Conservation (phyloP, 2,888 invertebrate species). For the Hoplodrina blanda region DNA sequence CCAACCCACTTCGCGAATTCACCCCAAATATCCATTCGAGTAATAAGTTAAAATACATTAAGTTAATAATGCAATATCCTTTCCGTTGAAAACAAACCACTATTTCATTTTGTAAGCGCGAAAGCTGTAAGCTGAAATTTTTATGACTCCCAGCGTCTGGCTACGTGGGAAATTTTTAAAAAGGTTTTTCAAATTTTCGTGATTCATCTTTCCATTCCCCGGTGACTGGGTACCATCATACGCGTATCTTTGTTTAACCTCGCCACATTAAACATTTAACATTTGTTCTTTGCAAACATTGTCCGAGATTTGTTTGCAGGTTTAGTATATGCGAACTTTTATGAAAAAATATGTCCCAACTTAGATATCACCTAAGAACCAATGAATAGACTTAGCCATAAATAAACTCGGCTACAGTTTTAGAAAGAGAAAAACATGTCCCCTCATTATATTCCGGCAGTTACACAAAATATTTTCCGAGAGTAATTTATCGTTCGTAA, state of each 20-base stretch:
- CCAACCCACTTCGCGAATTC: conserved; percentile 35
- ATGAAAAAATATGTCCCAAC: conserved; percentile 36
- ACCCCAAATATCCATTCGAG: conserved; percentile 62
- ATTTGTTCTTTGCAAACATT: conserved; percentile 75
- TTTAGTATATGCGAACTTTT: conserved; percentile 26
- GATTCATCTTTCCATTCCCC: conserved; percentile 75
- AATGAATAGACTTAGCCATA: conserved; percentile 23
- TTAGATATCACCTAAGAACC: conserved; percentile 48
- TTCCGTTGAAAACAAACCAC: conserved; percentile 75
- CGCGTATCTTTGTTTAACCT: conserved; percentile 77
- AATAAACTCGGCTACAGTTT: conserved; percentile 33
- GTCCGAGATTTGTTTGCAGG: conserved; percentile 68
- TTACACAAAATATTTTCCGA: conserved; percentile 36
- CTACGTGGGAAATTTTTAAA: conserved; percentile 77
- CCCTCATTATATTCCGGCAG: conserved; percentile 23
- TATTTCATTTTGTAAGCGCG: conserved; percentile 81
- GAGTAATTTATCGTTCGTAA: conserved; percentile 58
- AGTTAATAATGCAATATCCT: conserved; percentile 69
- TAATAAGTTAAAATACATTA: conserved; percentile 71
- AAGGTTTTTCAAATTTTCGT: conserved; percentile 80
- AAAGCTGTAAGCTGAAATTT: conserved; percentile 81
- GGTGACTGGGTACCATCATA: conserved; percentile 68
- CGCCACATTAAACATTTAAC: conserved; percentile 76
- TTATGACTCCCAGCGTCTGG: conserved; percentile 79
- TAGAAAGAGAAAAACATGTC: conserved; percentile 16